Evolutionary conservation across 2,797 vertebrate species (phyloP).

Genomic region (Hypotaenidia okinawae): DNA sequence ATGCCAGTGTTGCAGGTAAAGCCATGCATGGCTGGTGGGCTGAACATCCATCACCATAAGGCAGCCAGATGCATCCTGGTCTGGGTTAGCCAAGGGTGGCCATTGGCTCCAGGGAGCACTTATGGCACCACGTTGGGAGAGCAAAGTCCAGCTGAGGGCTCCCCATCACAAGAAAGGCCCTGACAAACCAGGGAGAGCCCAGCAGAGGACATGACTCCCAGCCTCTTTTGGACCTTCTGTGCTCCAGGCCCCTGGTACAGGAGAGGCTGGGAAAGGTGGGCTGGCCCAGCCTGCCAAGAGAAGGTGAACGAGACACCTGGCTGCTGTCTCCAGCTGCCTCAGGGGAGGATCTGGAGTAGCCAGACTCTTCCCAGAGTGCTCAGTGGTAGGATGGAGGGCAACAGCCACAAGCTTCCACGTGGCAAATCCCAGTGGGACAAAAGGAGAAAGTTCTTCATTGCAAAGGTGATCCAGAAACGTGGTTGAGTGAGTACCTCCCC

Average conservation of each 20-base stretch:
- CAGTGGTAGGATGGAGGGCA: background rate
- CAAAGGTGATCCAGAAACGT: background rate
- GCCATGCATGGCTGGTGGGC: accelerated
- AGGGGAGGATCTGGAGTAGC: background rate
- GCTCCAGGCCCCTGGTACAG: too few species aligned
- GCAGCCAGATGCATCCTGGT: background rate
- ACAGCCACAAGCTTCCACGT: accelerated
- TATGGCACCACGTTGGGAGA: background rate
- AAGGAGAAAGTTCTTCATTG: background rate
- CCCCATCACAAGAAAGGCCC: background rate
- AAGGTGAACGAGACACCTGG: background rate
- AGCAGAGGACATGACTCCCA: background rate
- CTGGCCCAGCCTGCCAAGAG: background rate
- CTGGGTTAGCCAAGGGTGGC: background rate
- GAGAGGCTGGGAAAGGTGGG: background rate
- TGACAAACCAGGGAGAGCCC: background rate
- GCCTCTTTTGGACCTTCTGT: too few species aligned
- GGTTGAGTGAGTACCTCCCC: background rate
- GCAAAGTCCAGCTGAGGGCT: background rate
- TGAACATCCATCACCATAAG: background rate
- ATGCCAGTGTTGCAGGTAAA: background rate
- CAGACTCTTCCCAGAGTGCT: background rate
- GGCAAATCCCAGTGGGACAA: background rate
- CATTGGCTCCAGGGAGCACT: background rate
- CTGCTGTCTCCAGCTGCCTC: background rate